A percentile compares a stretch with the other conserved stretches of the same genome.
Conservation (phyloP, 2,888 invertebrate species). For the Chalcosyrphus nemorum region DNA sequence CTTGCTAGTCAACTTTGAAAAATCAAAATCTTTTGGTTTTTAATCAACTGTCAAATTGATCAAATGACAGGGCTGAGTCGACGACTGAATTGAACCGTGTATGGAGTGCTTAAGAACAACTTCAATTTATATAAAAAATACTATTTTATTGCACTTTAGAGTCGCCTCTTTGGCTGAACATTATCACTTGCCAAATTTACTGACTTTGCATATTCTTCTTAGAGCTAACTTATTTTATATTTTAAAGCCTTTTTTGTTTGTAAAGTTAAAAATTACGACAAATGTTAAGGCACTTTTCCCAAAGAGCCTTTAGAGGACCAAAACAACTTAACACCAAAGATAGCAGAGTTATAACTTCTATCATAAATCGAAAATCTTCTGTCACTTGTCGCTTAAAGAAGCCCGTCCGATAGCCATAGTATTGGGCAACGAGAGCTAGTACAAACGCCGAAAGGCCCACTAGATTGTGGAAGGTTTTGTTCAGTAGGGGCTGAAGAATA, state of each 20-base stretch:
- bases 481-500: slow-evolving; percentile 76
- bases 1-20: too few relatives aligned
- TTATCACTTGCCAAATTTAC: neutral
- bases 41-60: too few relatives aligned
- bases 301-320: slow-evolving; percentile 77
- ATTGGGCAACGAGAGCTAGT: slow-evolving; percentile 77
- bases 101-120: too few relatives aligned
- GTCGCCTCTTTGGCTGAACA: neutral
- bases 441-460: slow-evolving; percentile 77
- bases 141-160: neutral
- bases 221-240: slow-evolving; percentile 5
- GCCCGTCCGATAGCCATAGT: slow-evolving; percentile 77
- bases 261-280: slow-evolving; percentile 3
- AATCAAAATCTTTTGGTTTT: too few relatives aligned
- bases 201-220: neutral
- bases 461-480: slow-evolving; percentile 77
- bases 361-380: slow-evolving; percentile 75
- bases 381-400: slow-evolving; percentile 75
- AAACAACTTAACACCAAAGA: slow-evolving; percentile 76
- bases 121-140: neutral
- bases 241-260: neutral
- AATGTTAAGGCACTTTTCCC: slow-evolving; percentile 72
- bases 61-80: too few relatives aligned
- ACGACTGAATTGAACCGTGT: too few relatives aligned
- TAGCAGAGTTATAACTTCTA: slow-evolving; percentile 76